These are phyloP conservation scores for Phlogophora meticulosa DNA, from an alignment of 2,888 invertebrate species.

Conservation along the genomic window DNA sequence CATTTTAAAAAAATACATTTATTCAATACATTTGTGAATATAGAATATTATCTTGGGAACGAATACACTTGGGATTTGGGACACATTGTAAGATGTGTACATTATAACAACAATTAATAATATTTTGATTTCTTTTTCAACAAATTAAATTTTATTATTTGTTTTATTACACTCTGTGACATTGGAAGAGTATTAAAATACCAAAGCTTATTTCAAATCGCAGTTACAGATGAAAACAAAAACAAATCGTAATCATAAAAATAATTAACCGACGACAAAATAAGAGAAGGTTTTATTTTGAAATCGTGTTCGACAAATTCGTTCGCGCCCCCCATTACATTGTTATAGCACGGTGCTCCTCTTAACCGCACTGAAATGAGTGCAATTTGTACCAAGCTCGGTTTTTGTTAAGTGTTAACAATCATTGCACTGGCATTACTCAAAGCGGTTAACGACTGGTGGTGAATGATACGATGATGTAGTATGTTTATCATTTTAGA, in stretches of 20 bases:
- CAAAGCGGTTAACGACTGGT: slow-evolving; percentile 13
- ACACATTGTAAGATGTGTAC: no score
- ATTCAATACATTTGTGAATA: no score
- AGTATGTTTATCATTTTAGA: background rate
- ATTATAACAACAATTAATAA: no score
- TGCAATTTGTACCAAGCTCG: slow-evolving; percentile 39
- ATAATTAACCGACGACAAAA: slow-evolving; percentile 1
- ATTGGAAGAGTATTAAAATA: no score
- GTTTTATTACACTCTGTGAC: no score
- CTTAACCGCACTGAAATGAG: slow-evolving; percentile 42
- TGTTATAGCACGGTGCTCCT: slow-evolving; percentile 38
- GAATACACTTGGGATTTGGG: no score
- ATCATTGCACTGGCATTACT: slow-evolving; percentile 43
- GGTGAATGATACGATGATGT: background rate
- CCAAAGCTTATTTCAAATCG: no score
- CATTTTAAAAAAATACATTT: no score
- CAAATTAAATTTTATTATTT: no score
- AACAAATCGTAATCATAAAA: background rate
- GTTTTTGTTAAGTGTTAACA: slow-evolving; percentile 43
- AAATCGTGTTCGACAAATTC: slow-evolving; percentile 25
- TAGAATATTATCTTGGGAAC: no score
- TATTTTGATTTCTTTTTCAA: no score
- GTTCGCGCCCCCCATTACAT: slow-evolving; percentile 22
- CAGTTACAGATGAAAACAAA: no score
- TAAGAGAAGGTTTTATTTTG: slow-evolving; percentile 8